Evolutionary conservation across 2,797 vertebrate genomes (phyloP).

Genomic region (Sebastes taczanowskii): DNA sequence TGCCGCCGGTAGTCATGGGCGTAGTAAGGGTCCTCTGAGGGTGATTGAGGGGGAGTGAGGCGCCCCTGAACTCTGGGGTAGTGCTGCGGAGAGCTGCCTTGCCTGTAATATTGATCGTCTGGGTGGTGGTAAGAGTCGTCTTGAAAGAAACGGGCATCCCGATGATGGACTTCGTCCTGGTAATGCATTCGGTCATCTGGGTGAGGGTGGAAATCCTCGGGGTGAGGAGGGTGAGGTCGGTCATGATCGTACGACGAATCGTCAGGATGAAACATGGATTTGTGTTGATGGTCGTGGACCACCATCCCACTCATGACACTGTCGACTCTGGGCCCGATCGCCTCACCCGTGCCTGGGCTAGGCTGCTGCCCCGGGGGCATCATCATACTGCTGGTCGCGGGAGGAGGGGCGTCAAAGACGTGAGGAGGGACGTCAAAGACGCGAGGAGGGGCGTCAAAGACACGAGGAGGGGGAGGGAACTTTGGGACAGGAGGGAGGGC

Average conservation of each 20-base stretch:
- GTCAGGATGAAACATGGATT: conserved; percentile 55
- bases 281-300: conserved; percentile 78
- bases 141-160: conserved; percentile 60
- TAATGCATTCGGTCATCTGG: conserved; percentile 41
- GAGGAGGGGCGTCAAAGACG: conserved; percentile 35
- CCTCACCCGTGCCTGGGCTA: neutral
- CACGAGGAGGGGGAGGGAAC: conserved; percentile 71
- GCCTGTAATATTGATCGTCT: conserved; percentile 61
- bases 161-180: conserved; percentile 51
- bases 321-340: neutral
- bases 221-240: conserved; percentile 11
- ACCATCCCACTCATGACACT: conserved; percentile 64
- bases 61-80: conserved; percentile 71
- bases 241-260: conserved; percentile 46
- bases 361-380: conserved; percentile 41
- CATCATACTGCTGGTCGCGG: conserved; percentile 1
- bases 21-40: conserved; percentile 69
- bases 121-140: conserved; percentile 60
- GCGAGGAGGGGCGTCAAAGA: conserved; percentile 41
- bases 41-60: conserved; percentile 63
- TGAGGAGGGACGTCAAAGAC: conserved; percentile 35
- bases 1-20: conserved; percentile 74
- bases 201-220: conserved; percentile 35
- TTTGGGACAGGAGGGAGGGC: conserved; percentile 77
- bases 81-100: conserved; percentile 60